phyloP scores from a whole-genome alignment of 2,113 vertebrate species.

The Leptosomus discolor region DNA sequence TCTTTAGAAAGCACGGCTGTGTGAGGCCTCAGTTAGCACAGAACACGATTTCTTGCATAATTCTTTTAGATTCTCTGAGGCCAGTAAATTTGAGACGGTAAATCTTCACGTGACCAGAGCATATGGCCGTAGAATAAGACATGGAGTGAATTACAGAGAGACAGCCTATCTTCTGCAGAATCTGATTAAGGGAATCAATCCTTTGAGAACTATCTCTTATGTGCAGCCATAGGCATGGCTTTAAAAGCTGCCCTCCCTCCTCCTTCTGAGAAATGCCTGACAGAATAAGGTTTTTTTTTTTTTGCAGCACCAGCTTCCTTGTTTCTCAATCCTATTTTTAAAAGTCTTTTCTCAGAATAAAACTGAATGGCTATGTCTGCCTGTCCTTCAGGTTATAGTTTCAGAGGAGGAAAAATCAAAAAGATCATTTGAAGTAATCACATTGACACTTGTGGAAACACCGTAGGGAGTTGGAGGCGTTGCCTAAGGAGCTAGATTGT shows the following conservation, averaged over 20 bases:
- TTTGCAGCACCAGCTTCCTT: background rate
- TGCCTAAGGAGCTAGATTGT: background rate
- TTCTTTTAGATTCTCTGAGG: constrained; percentile 4
- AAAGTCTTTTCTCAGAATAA: background rate
- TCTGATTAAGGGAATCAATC: constrained; percentile 19
- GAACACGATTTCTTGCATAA: constrained; percentile 33
- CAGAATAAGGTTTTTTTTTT: background rate
- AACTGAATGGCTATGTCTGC: background rate
- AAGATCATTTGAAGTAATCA: background rate
- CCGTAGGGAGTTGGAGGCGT: background rate
- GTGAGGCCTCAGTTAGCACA: background rate
- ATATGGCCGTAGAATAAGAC: constrained; percentile 1
- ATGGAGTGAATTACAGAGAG: background rate
- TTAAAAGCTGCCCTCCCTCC: background rate
- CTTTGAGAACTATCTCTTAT: background rate
- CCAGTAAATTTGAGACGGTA: background rate
- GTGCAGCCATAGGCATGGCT: background rate
- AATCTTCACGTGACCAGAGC: background rate
- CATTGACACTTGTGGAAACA: background rate
- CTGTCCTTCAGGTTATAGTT: background rate
- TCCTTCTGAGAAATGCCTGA: background rate
- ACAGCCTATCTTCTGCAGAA: background rate
- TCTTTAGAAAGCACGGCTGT: background rate
- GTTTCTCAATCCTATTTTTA: background rate
- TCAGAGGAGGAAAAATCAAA: background rate